phyloP scores from a whole-genome alignment of 2,888 invertebrate species.

The Marronus borbonicus region DNA sequence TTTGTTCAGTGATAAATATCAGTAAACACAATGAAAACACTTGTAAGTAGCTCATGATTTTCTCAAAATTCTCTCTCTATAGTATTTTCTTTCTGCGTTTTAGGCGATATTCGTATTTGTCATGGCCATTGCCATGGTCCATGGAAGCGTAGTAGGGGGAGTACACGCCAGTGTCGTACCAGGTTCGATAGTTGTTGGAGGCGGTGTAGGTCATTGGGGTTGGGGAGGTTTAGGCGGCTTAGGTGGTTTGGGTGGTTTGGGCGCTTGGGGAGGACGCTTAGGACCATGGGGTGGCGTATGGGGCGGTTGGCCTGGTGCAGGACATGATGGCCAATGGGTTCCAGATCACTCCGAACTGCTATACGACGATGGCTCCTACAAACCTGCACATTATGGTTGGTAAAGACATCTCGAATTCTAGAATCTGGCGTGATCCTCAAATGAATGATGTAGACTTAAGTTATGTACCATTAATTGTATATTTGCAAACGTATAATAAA shows the following conservation, averaged over 20 bases:
- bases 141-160: conserved; percentile 47
- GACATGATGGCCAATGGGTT: conserved; percentile 59
- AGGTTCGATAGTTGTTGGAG: conserved; percentile 47
- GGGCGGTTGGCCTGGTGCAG: conserved; percentile 54
- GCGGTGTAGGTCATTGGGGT: conserved; percentile 44
- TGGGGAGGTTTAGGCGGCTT: conserved; percentile 23
- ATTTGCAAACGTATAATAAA: conserved; percentile 34
- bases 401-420: neutral
- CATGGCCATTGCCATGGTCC: conserved; percentile 50
- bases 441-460: neutral
- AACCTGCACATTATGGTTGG: conserved; percentile 56
- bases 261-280: conserved; percentile 18
- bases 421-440: conserved; percentile 19
- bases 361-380: conserved; percentile 64
- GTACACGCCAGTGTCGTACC: conserved; percentile 47
- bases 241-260: conserved; percentile 18
- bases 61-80: neutral
- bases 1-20: conserved; percentile 47
- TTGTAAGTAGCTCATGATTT: conserved; percentile 37
- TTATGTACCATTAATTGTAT: conserved; percentile 11
- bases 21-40: conserved; percentile 47
- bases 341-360: conserved; percentile 59
- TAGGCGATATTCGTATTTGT: conserved; percentile 51
- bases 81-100: neutral
- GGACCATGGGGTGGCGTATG: conserved; percentile 36